Percentiles rank a stretch among this genome's conserved stretches.
Evolutionary conservation across 2,113 vertebrate species (phyloP).

Genomic region (Daphoenositta chrysoptera): DNA sequence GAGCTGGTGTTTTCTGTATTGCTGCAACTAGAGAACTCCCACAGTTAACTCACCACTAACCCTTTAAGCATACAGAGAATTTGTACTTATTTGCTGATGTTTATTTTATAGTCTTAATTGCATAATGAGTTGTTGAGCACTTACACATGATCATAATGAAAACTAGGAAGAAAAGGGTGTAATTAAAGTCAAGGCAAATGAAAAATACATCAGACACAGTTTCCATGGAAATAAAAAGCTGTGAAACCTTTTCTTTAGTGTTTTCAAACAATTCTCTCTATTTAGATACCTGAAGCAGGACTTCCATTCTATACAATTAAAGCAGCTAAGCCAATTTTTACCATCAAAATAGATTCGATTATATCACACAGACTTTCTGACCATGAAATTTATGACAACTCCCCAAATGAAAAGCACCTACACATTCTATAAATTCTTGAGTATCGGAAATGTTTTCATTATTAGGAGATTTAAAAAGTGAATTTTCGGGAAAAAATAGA

Average conservation of each 20-base stretch:
- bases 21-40: background rate
- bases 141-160: background rate
- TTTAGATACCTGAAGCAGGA: background rate
- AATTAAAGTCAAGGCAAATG: background rate
- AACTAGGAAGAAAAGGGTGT: background rate
- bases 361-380: background rate
- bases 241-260: background rate
- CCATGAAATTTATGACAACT: background rate
- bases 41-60: background rate
- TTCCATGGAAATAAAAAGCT: constrained; percentile 27
- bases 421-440: background rate
- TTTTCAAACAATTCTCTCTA: background rate
- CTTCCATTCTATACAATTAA: background rate
- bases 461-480: background rate
- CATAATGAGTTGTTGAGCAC: background rate
- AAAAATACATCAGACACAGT: background rate
- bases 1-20: background rate
- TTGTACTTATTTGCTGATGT: background rate
- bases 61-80: background rate
- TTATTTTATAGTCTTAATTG: background rate
- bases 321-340: background rate
- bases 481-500: background rate
- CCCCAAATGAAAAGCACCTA: background rate
- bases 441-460: background rate
- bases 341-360: background rate